phyloP scores from a whole-genome alignment of 2,888 invertebrate species.

The Chymomyza caudatula region DNA sequence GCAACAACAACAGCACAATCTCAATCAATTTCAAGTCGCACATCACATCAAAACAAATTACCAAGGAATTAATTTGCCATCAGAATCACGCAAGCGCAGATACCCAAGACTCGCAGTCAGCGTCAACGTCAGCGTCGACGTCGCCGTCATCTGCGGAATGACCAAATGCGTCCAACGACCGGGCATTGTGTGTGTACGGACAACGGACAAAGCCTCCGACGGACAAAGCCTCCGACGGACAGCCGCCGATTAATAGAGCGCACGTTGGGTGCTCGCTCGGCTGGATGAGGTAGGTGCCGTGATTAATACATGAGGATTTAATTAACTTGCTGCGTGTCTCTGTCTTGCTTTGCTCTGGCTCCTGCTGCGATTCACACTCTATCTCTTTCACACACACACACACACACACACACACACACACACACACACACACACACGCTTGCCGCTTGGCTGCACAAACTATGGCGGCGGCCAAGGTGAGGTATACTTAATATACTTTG shows the following conservation, averaged over 20 bases:
- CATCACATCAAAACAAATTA: conserved; percentile 75
- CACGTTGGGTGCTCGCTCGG: conserved; percentile 19
- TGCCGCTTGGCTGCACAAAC: conserved; percentile 30
- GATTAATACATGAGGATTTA: conserved; percentile 75
- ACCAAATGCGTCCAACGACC: background rate
- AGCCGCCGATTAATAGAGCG: conserved; percentile 62
- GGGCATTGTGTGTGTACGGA: background rate
- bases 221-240: background rate
- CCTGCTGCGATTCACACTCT: background rate
- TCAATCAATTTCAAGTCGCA: conserved; percentile 72
- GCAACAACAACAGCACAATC: conserved; percentile 66
- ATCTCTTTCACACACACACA: background rate
- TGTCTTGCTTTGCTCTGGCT: conserved; percentile 33
- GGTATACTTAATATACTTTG: no score
- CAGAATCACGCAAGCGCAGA: conserved; percentile 72
- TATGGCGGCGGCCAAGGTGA: conserved; percentile 38
- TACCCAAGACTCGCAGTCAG: background rate
- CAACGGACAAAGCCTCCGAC: background rate
- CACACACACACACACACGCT: background rate
- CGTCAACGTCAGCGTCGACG: conserved; percentile 4
- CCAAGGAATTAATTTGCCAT: conserved; percentile 75
- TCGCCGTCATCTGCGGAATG: background rate
- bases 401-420: background rate
- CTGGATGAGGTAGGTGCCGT: conserved; percentile 62
- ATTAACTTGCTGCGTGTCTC: conserved; percentile 68